These are phyloP conservation scores for Decapterus maruadsi DNA, from an alignment of 2,797 vertebrate species.

Conservation along the genomic window DNA sequence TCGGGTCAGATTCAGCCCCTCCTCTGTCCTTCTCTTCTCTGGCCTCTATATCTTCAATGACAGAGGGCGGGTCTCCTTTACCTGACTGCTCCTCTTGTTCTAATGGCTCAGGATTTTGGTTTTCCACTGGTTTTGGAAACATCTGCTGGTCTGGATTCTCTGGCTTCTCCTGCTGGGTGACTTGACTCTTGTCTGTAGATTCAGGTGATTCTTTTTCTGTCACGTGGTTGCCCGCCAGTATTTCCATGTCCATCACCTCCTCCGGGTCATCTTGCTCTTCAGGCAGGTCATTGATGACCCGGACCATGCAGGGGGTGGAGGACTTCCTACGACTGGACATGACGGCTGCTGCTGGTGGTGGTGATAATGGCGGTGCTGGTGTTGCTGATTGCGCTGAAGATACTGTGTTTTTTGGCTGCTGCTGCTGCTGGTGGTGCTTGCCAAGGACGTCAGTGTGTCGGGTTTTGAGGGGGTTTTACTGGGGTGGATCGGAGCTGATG, in stretches of 20 bases:
- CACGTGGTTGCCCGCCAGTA: conserved; percentile 55
- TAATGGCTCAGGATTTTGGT: conserved; percentile 79
- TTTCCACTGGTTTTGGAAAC: conserved; percentile 67
- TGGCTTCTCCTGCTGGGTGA: conserved; percentile 15
- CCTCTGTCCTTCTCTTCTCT: conserved; percentile 52
- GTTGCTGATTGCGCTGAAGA: conserved; percentile 66
- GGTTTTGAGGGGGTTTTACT: conserved; percentile 46
- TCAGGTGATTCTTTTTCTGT: conserved; percentile 57
- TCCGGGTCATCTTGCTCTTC: conserved; percentile 84
- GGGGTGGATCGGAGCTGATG: conserved; percentile 56
- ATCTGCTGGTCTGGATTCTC: conserved; percentile 75
- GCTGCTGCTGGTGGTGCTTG: conserved; percentile 54
- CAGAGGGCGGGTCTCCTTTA: conserved; percentile 40
- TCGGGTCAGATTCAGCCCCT: conserved; percentile 36
- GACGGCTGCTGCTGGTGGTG: conserved; percentile 60
- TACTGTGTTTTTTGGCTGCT: conserved; percentile 61
- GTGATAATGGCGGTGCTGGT: conserved; percentile 58
- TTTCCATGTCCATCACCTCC: conserved; percentile 70
- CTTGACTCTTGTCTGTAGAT: conserved; percentile 32
- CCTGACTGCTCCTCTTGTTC: conserved; percentile 42
- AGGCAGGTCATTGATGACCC: conserved; percentile 81
- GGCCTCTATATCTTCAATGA: conserved; percentile 48
- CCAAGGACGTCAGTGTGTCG: conserved; percentile 50
- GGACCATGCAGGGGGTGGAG: conserved; percentile 93
- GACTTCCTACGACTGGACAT: conserved; percentile 97